Percentiles rank a stretch among this genome's conserved stretches.
Conservation (phyloP, 2,797 vertebrate genomes). For the Fundulus diaphanus region DNA sequence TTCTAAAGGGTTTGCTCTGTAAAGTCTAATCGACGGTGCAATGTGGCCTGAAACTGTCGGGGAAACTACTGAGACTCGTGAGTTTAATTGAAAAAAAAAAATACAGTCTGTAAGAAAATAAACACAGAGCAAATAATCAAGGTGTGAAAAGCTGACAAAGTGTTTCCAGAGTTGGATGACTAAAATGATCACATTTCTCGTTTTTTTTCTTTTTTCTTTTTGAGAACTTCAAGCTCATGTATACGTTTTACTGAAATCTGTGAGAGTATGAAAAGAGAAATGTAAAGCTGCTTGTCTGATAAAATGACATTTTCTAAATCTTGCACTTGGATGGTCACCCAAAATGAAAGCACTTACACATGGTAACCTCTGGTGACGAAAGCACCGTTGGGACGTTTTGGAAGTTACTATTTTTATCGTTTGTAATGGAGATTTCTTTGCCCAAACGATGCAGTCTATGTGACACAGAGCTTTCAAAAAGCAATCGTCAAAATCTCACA, state of each 20-base stretch:
- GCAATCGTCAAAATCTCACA: not conserved
- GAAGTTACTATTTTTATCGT: conserved; percentile 4
- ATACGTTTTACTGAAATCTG: conserved; percentile 38
- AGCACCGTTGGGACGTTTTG: conserved; percentile 19
- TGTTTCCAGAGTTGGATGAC: conserved; percentile 20
- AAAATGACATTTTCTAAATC: conserved; percentile 38
- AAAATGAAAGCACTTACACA: conserved; percentile 37
- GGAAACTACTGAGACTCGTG: conserved; percentile 5
- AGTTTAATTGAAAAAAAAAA: not conserved
- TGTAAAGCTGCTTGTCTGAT: conserved; percentile 11
- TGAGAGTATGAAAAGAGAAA: conserved; percentile 17
- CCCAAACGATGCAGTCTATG: conserved; percentile 40
- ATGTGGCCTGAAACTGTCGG: conserved; percentile 29
- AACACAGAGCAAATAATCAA: not conserved
- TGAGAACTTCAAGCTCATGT: conserved; percentile 22
- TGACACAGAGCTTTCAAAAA: not conserved
- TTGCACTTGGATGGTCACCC: conserved; percentile 60
- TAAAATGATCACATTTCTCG: conserved; percentile 7
- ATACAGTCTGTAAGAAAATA: not conserved
- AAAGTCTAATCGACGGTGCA: conserved; percentile 31
- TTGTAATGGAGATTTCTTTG: conserved; percentile 24
- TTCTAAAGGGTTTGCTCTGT: conserved; percentile 39
- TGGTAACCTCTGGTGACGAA: conserved; percentile 34
- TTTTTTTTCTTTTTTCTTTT: conserved; percentile 23
- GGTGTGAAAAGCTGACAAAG: not conserved